phyloP scores from a whole-genome alignment of 2,797 vertebrate species.

The Smutsia temminckii region DNA sequence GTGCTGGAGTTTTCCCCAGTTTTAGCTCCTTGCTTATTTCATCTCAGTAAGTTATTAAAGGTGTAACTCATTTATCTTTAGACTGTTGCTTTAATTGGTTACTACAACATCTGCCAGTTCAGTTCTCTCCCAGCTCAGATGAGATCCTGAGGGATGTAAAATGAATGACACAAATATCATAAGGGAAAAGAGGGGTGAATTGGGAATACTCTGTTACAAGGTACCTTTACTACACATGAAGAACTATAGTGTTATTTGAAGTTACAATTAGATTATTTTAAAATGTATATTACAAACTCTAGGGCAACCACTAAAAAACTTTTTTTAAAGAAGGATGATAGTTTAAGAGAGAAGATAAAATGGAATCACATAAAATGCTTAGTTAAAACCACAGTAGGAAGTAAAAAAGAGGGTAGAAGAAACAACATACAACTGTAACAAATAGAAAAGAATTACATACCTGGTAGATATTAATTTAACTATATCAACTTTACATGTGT shows the following conservation, averaged over 20 bases:
- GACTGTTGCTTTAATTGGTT: not conserved
- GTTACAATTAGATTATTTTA: not conserved
- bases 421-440: not conserved
- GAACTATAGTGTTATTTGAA: not conserved
- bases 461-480: not conserved
- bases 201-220: too few relatives aligned
- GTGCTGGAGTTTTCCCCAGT: not conserved
- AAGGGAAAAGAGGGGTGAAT: too few relatives aligned
- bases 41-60: not conserved
- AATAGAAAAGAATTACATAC: not conserved
- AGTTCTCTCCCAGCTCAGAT: not conserved
- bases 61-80: not conserved
- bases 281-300: not conserved
- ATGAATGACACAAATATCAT: not conserved
- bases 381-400: not conserved
- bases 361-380: not conserved
- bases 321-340: not conserved
- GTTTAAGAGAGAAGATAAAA: not conserved
- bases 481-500: not conserved
- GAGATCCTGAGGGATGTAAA: not conserved
- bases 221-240: not conserved
- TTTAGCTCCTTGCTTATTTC: not conserved
- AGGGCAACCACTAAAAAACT: not conserved
- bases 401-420: not conserved
- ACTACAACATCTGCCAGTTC: not conserved